Conservation (phyloP, 1,140 invertebrate genomes). For the Drosophila cardini region DNA sequence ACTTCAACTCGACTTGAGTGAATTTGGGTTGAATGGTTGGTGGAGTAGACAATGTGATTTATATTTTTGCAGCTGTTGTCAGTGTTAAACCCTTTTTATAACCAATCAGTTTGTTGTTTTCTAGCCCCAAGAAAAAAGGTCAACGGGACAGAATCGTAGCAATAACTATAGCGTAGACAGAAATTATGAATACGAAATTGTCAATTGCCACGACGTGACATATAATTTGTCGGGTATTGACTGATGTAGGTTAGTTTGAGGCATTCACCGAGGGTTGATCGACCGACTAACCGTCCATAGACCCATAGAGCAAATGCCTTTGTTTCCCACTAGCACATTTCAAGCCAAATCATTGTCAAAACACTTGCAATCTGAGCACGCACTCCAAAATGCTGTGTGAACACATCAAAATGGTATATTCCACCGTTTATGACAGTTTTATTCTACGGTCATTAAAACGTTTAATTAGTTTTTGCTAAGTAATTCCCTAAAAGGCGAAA, state of each 20-base stretch:
- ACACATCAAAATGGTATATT: slow-evolving; percentile 38
- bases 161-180: slow-evolving; percentile 43
- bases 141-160: slow-evolving; percentile 26
- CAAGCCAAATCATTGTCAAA: slow-evolving; percentile 19
- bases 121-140: slow-evolving; percentile 39
- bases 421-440: slow-evolving; percentile 65
- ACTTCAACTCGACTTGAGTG: neutral
- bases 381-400: slow-evolving; percentile 9
- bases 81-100: slow-evolving; percentile 53
- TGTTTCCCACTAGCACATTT: neutral
- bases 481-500: slow-evolving; percentile 38
- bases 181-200: slow-evolving; percentile 72
- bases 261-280: slow-evolving; percentile 41
- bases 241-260: slow-evolving; percentile 49
- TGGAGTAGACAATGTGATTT: slow-evolving; percentile 5
- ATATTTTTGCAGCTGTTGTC: slow-evolving; percentile 18
- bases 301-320: slow-evolving; percentile 36
- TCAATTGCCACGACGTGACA: slow-evolving; percentile 64
- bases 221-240: slow-evolving; percentile 45
- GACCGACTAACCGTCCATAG: slow-evolving; percentile 28
- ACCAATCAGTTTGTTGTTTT: slow-evolving; percentile 4
- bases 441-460: slow-evolving; percentile 65
- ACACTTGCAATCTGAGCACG: slow-evolving; percentile 57
- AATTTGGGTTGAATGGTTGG: too few species aligned
- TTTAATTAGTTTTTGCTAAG: slow-evolving; percentile 73